Percentiles rank a stretch among this genome's conserved stretches.
phyloP scores from a whole-genome alignment of 2,888 invertebrate genomes.

The Tanypteryx hageni region DNA sequence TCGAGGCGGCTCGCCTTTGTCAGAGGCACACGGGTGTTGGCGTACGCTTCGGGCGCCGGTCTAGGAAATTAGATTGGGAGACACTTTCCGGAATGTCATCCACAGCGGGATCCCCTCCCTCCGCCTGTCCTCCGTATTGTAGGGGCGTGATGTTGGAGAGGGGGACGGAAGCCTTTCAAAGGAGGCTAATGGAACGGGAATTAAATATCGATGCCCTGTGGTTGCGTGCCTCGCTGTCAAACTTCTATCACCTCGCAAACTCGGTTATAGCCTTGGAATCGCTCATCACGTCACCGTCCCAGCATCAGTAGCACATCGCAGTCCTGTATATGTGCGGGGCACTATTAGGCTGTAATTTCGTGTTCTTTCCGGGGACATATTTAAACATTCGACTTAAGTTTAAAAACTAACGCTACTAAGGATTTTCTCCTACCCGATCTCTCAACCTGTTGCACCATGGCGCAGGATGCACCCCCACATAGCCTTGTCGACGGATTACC shows the following conservation, averaged over 20 bases:
- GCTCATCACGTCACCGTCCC: background rate
- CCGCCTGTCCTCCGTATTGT: background rate
- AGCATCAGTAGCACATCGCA: background rate
- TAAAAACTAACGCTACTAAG: too few species aligned
- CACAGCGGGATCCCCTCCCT: conserved; percentile 31
- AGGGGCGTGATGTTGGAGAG: background rate
- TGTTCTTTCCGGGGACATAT: too few species aligned
- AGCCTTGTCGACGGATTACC: too few species aligned
- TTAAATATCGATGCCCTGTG: conserved; percentile 52
- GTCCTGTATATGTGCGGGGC: background rate
- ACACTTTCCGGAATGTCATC: conserved; percentile 57
- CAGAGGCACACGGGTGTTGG: background rate
- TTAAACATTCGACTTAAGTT: too few species aligned
- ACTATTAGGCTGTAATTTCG: too few species aligned
- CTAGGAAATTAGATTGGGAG: conserved; percentile 53
- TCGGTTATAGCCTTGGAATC: conserved; percentile 8
- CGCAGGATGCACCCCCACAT: too few species aligned
- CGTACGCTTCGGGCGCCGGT: background rate
- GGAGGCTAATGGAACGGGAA: conserved; percentile 60
- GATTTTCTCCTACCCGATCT: too few species aligned
- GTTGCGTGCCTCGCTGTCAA: conserved; percentile 21
- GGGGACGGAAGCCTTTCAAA: conserved; percentile 22
- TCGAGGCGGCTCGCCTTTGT: too few species aligned
- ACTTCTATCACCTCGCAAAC: conserved; percentile 41
- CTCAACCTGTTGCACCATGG: too few species aligned